Percentiles rank a stretch among this genome's conserved stretches.
Evolutionary conservation across 2,797 vertebrate genomes (phyloP).

Genomic region (Aulostomus chinensis): DNA sequence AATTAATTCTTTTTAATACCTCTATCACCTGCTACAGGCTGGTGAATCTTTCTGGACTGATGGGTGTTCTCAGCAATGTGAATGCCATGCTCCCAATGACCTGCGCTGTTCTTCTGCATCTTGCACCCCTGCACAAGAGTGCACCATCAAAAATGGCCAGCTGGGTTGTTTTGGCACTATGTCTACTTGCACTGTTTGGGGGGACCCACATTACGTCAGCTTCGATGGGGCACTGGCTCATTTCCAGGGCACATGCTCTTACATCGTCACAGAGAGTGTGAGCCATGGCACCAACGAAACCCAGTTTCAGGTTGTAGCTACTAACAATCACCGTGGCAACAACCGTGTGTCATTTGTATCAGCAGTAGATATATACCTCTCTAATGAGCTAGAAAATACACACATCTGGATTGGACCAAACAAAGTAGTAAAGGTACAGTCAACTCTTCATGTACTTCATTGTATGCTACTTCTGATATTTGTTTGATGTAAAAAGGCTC

Average conservation of each 20-base stretch:
- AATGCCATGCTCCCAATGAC: constrained; percentile 50
- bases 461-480: too few relatives aligned
- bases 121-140: constrained; percentile 58
- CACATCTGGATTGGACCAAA: constrained; percentile 60
- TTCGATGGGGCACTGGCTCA: too few relatives aligned
- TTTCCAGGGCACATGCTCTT: too few relatives aligned
- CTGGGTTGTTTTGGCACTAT: constrained; percentile 53
- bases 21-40: too few relatives aligned
- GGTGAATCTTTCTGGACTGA: constrained; percentile 67
- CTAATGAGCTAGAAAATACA: constrained; percentile 3
- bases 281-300: constrained; percentile 13
- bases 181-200: constrained; percentile 72
- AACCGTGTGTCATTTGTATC: constrained; percentile 70
- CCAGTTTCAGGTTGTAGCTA: constrained; percentile 59
- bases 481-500: neutral
- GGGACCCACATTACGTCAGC: constrained; percentile 83
- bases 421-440: constrained; percentile 58
- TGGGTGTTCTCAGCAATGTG: constrained; percentile 57
- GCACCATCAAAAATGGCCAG: constrained; percentile 53
- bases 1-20: too few relatives aligned
- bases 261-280: too few relatives aligned
- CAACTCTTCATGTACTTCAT: too few relatives aligned
- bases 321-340: constrained; percentile 69
- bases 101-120: constrained; percentile 45
- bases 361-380: constrained; percentile 66